A percentile compares a stretch with the other conserved stretches of the same genome.
Conservation (phyloP, 2,888 invertebrate genomes). For the Chrysolina haemoptera region DNA sequence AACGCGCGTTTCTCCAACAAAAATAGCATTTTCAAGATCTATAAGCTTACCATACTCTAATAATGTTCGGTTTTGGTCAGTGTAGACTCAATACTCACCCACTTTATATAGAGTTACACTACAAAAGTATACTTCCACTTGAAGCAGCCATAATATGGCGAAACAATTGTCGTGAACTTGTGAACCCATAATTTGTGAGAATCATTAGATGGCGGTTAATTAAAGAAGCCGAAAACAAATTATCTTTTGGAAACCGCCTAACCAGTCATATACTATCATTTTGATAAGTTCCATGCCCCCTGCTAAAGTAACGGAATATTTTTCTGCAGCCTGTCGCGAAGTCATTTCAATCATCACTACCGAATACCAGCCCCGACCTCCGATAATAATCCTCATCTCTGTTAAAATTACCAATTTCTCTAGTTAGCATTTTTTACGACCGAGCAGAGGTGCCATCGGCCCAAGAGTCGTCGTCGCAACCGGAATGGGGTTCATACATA, state of each 20-base stretch:
- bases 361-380: neutral
- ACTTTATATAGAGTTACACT: no score
- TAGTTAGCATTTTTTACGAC: conserved; percentile 37
- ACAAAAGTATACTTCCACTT: no score
- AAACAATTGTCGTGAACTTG: no score
- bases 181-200: no score
- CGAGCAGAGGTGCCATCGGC: conserved; percentile 1
- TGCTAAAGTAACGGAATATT: neutral
- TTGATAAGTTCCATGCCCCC: neutral
- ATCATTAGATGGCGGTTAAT: no score
- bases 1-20: no score
- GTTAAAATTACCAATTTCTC: conserved; percentile 40
- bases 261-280: neutral
- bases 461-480: conserved; percentile 8
- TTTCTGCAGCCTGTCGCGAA: neutral
- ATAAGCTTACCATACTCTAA: no score
- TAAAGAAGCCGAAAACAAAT: no score
- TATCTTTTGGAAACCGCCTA: neutral
- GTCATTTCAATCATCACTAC: neutral
- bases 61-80: no score
- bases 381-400: conserved; percentile 13
- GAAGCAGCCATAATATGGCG: no score
- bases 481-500: conserved; percentile 36
- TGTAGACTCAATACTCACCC: no score
- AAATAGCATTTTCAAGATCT: no score